Evolutionary conservation across 2,113 vertebrate species (phyloP).

Genomic region (Aegithalos caudatus): DNA sequence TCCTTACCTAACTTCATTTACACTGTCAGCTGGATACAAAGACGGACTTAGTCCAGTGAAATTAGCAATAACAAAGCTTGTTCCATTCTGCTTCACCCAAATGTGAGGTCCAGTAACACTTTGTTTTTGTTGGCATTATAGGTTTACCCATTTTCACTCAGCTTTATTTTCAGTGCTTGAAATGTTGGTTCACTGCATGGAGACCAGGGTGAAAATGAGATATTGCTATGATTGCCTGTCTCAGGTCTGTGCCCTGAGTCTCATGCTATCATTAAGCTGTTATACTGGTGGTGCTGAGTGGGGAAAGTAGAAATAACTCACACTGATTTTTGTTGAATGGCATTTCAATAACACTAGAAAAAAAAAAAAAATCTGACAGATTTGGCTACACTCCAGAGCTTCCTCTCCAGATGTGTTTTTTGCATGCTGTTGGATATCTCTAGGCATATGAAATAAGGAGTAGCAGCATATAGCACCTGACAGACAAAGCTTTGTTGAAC

Average conservation of each 20-base stretch:
- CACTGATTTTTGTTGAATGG: neutral
- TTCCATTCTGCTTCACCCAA: neutral
- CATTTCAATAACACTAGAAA: neutral
- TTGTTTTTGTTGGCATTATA: neutral
- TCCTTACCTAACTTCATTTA: neutral
- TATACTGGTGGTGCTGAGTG: neutral
- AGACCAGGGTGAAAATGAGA: conserved; percentile 14
- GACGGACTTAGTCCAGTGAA: neutral
- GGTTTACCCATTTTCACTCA: neutral
- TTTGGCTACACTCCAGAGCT: neutral
- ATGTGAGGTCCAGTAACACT: neutral
- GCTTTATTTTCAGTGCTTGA: neutral
- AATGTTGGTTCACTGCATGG: neutral
- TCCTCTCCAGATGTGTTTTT: neutral
- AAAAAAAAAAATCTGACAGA: neutral
- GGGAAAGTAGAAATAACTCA: neutral
- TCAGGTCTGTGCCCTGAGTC: neutral
- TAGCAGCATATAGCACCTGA: neutral
- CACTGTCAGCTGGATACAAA: neutral
- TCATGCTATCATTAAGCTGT: conserved; percentile 21
- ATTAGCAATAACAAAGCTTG: neutral
- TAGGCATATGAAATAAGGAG: neutral
- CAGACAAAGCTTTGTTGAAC: neutral
- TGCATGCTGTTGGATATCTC: neutral
- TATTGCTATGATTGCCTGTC: neutral